Evolutionary conservation across 2,797 vertebrate genomes (phyloP).

Genomic region (Acipenser ruthenus): DNA sequence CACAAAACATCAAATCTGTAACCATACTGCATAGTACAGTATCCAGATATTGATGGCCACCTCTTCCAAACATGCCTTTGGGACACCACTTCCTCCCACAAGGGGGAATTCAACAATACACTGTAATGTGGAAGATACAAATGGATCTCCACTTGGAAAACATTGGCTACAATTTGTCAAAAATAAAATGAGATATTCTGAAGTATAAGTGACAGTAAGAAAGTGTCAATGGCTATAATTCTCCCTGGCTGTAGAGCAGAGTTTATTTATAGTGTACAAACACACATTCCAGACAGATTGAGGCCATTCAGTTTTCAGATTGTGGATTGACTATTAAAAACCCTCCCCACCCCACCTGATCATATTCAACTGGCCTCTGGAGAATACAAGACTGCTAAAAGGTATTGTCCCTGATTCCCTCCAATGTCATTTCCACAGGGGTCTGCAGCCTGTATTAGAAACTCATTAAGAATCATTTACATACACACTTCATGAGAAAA

Average conservation of each 20-base stretch:
- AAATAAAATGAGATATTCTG: neutral
- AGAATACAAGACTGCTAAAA: slow-evolving; percentile 4
- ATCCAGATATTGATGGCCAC: too few species aligned
- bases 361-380: slow-evolving; percentile 6
- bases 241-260: slow-evolving; percentile 16
- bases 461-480: neutral
- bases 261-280: slow-evolving; percentile 21
- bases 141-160: neutral
- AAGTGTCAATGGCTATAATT: slow-evolving; percentile 17
- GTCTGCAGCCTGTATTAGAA: neutral
- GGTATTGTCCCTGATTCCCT: neutral
- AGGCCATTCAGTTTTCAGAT: slow-evolving; percentile 22
- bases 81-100: neutral
- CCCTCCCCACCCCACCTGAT: slow-evolving; percentile 2
- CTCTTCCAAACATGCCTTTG: neutral
- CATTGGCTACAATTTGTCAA: neutral
- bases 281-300: slow-evolving; percentile 22
- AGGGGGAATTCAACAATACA: neutral
- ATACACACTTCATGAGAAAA: too few species aligned
- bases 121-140: too few species aligned
- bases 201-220: neutral
- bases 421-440: neutral
- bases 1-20: too few species aligned
- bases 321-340: slow-evolving; percentile 28
- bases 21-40: too few species aligned